phyloP scores from a whole-genome alignment of 2,888 invertebrate species.

The Mantis religiosa region DNA sequence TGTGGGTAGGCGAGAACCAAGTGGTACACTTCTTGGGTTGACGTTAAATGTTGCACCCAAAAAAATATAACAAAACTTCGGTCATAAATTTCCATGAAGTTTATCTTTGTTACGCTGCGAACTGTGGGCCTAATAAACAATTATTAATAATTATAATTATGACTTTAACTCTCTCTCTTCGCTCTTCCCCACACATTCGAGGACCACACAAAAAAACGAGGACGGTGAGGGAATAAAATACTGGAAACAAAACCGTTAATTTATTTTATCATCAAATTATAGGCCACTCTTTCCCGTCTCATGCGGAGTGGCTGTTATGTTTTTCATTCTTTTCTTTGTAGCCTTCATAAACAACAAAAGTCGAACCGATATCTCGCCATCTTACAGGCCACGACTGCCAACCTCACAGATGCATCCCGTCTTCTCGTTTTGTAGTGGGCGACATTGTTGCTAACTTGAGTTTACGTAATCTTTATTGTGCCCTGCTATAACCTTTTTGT shows the following conservation, averaged over 20 bases:
- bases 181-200: neutral
- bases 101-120: neutral
- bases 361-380: neutral
- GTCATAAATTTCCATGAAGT: neutral
- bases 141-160: slow-evolving; percentile 14
- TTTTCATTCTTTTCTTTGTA: neutral
- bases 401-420: neutral
- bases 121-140: slow-evolving; percentile 13
- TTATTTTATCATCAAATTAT: slow-evolving; percentile 16
- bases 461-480: too few relatives aligned
- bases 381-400: neutral
- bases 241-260: slow-evolving; percentile 14
- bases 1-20: too few relatives aligned
- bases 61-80: neutral
- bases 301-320: neutral
- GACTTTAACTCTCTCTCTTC: slow-evolving; percentile 6
- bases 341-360: neutral
- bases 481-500: too few relatives aligned
- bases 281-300: neutral
- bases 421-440: neutral
- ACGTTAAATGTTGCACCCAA: neutral
- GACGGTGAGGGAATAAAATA: neutral
- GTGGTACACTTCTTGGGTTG: neutral
- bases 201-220: neutral
- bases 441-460: too few relatives aligned